These are phyloP conservation scores for Corydoras maculifer DNA, from an alignment of 2,113 vertebrate species.

Conservation along the genomic window DNA sequence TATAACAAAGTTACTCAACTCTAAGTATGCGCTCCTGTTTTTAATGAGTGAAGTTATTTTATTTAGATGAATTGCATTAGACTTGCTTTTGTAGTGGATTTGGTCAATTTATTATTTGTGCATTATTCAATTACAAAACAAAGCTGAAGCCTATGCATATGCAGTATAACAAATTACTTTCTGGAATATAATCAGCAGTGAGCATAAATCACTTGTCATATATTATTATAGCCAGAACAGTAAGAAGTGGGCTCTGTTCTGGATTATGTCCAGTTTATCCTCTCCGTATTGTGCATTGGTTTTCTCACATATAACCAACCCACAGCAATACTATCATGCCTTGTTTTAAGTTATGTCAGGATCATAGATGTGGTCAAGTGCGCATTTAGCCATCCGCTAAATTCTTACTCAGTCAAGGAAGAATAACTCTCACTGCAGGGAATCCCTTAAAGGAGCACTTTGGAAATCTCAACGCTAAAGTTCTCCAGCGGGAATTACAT, in stretches of 20 bases:
- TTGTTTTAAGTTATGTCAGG: constrained; percentile 12
- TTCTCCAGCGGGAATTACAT: constrained; percentile 10
- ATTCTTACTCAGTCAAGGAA: constrained; percentile 26
- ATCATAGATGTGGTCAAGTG: constrained; percentile 29
- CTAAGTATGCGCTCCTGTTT: neutral
- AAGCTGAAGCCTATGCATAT: constrained; percentile 41
- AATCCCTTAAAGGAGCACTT: constrained; percentile 14
- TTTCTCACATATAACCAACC: neutral
- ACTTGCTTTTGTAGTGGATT: constrained; percentile 48
- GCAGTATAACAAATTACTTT: constrained; percentile 57
- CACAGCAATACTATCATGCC: constrained; percentile 1
- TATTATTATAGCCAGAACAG: constrained; percentile 51
- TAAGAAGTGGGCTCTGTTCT: constrained; percentile 45
- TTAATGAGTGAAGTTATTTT: constrained; percentile 32
- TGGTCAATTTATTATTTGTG: constrained; percentile 59
- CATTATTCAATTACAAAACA: constrained; percentile 60
- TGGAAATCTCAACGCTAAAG: constrained; percentile 7
- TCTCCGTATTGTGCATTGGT: neutral
- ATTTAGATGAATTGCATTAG: constrained; percentile 43
- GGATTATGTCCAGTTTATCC: constrained; percentile 2
- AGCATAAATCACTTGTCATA: constrained; percentile 61
- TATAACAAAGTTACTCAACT: neutral
- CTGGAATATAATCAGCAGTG: constrained; percentile 54
- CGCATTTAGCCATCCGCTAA: constrained; percentile 22
- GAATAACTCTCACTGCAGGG: constrained; percentile 2